Evolutionary conservation across 2,113 vertebrate species (phyloP), one percentile per base, ranked within the genome.

Genomic region (Parotia lawesii): DNA sequence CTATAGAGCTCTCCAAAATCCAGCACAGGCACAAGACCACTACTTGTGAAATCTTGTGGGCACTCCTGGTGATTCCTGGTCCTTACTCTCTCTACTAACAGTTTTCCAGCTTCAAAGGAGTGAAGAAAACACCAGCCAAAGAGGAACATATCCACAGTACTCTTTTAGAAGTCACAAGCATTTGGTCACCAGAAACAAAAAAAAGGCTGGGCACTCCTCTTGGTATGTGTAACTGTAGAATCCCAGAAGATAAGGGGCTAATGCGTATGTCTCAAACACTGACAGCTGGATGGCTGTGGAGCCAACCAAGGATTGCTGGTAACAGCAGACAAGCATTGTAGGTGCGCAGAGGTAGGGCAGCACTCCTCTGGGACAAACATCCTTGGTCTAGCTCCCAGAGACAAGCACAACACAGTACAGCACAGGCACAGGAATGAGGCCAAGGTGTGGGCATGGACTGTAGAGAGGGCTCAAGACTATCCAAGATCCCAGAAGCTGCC

Each of bases 401-500:
- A 61, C 15, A 67, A 18, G n/a, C 40, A 54, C 17, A 47, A 27
- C 10, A 7, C 15, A 11, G 37, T 5, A 73, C 29, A 61, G 40
- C 0, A 0, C n/a, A 31, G 35, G n/a, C 18, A 5, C 29, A 35
- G 12, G 23, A 42, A 54, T 3, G 29, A 69, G 78, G 25, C 40
- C 47, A 42, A 69, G 62, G 14, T 13, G 4, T 42, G 47, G 29
- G 21, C 47, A 38, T 1, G 1, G 38, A 60, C 45, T 38, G 16
- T 1, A 47, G 25, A 60, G 11, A 7, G 21, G 21, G 21, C 61
- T 47, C 21, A 48, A 75, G 20, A 15, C 38, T 25, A 25, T 1
- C 24, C 24, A 60, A 54, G n/a, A 61, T 3, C 6, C 17, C 17
- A 11, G 20, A 74, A 54, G 29, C 11, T 7, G 47, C 53, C n/a